Conservation (phyloP, 2,888 invertebrate species). For the Ennomos erosarius region DNA sequence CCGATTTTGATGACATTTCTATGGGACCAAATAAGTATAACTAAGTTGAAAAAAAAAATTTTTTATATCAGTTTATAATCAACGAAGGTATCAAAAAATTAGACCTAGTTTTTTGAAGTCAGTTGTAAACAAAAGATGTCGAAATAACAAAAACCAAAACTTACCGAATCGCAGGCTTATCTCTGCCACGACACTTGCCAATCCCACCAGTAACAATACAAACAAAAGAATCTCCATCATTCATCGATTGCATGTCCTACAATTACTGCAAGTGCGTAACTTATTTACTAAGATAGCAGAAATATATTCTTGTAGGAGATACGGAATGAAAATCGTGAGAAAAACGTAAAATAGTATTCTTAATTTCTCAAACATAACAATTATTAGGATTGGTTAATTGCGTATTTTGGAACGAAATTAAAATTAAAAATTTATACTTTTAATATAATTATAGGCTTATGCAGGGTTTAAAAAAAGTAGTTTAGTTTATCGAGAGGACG, state of each 20-base stretch:
- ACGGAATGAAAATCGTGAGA: slow-evolving; percentile 70
- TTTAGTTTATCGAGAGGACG: no score
- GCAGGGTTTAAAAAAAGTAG: no score
- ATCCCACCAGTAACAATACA: slow-evolving; percentile 57
- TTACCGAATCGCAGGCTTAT: slow-evolving; percentile 72
- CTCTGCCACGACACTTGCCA: slow-evolving; percentile 67
- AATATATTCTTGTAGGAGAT: slow-evolving; percentile 76
- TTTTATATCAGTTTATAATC: no score
- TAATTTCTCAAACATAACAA: slow-evolving; percentile 69
- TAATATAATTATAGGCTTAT: slow-evolving; percentile 1
- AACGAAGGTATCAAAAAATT: no score
- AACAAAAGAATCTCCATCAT: slow-evolving; percentile 56
- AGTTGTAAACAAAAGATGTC: no score
- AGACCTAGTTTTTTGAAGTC: no score
- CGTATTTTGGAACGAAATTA: neutral
- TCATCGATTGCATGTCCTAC: slow-evolving; percentile 54
- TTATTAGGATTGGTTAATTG: slow-evolving; percentile 11
- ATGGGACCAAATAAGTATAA: no score
- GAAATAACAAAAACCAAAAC: slow-evolving; percentile 29
- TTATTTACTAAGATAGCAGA: slow-evolving; percentile 71
- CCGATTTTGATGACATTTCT: no score
- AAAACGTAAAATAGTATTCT: slow-evolving; percentile 73
- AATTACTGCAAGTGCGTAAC: slow-evolving; percentile 59
- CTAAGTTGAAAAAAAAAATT: no score
- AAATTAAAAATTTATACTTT: slow-evolving; percentile 3